Evolutionary conservation across 92 coral and sea anemone species (phyloP).

Genomic region (Epizoanthus rinbou): DNA sequence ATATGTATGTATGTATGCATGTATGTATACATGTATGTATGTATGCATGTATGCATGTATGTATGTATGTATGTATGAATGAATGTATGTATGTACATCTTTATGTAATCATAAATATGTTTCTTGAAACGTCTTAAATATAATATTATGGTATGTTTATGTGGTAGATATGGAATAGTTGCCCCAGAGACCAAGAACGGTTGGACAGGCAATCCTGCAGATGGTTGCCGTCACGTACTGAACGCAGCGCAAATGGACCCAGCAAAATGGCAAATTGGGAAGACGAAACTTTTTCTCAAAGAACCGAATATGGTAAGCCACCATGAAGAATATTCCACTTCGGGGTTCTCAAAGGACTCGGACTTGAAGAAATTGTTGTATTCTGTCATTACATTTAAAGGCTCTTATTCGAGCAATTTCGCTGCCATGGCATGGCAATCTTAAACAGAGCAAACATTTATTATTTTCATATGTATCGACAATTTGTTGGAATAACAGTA

Average conservation of each 20-base stretch:
- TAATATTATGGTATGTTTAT: neutral
- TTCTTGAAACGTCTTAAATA: neutral
- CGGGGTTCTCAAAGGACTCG: too few relatives aligned
- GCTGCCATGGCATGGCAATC: neutral
- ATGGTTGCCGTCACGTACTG: conserved; percentile 68
- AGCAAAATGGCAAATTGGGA: conserved; percentile 83
- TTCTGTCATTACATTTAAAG: too few relatives aligned
- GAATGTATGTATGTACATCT: too few relatives aligned
- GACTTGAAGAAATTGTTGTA: too few relatives aligned
- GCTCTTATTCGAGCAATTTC: neutral
- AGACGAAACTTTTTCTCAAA: conserved; percentile 81
- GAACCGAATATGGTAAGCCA: conserved; percentile 75
- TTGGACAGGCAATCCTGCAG: conserved; percentile 61
- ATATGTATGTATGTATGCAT: neutral
- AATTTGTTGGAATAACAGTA: too few relatives aligned
- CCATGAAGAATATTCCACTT: too few relatives aligned
- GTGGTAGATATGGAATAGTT: conserved; percentile 66
- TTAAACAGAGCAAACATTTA: neutral
- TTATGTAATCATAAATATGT: neutral
- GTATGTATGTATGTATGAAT: neutral
- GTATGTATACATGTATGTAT: neutral
- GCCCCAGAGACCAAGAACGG: conserved; percentile 59
- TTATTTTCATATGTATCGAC: too few relatives aligned
- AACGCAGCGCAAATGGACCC: conserved; percentile 65
- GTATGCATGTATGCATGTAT: neutral